Percentiles rank a stretch among this genome's conserved stretches.
phyloP scores from a whole-genome alignment of 2,888 invertebrate species.

The Drosophila buzzatii region DNA sequence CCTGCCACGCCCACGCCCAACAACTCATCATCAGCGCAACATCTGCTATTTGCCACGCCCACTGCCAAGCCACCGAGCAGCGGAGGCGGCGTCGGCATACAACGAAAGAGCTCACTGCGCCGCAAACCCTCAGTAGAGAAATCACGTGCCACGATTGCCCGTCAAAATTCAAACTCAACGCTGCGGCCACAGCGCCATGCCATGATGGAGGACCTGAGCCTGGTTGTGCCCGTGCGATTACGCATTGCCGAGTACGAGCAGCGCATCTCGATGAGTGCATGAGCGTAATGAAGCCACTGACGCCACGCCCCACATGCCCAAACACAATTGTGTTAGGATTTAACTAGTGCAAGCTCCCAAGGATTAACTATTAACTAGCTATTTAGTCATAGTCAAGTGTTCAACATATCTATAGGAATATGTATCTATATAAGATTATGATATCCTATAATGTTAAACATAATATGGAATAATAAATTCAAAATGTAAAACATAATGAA shows the following conservation, averaged over 20 bases:
- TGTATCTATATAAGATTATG: background rate
- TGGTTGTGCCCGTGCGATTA: slow-evolving; percentile 81
- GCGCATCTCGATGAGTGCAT: slow-evolving; percentile 70
- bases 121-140: slow-evolving; percentile 80
- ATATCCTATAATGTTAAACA: background rate
- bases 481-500: background rate
- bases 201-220: slow-evolving; percentile 82
- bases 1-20: slow-evolving; percentile 5
- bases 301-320: background rate
- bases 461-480: slow-evolving; percentile 1
- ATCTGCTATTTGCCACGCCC: slow-evolving; percentile 52
- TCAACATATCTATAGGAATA: slow-evolving; percentile 4
- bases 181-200: slow-evolving; percentile 77
- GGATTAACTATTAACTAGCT: slow-evolving; percentile 39
- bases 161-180: slow-evolving; percentile 65
- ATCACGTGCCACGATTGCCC: slow-evolving; percentile 69
- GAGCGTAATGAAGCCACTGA: slow-evolving; percentile 19
- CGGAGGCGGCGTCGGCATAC: slow-evolving; percentile 12
- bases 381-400: slow-evolving; percentile 19
- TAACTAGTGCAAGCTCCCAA: slow-evolving; percentile 56
- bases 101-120: slow-evolving; percentile 72
- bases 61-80: slow-evolving; percentile 39
- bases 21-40: slow-evolving; percentile 5
- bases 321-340: background rate
- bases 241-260: slow-evolving; percentile 82